Conservation (phyloP, 2,797 vertebrate genomes). For the Pangasius sanitwongsei region DNA sequence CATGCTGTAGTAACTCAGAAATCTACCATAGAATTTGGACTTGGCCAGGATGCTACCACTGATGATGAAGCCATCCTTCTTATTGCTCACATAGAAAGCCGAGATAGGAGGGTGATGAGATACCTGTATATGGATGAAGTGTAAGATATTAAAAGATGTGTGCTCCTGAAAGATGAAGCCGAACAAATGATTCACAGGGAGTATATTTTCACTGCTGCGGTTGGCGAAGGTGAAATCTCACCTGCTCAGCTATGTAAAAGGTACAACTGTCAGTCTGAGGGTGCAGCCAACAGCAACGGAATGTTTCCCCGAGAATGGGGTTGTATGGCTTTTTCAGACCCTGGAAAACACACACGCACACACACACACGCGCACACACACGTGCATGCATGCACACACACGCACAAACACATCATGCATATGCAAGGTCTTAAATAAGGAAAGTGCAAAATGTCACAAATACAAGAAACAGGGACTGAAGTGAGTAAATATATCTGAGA, state of each 20-base stretch:
- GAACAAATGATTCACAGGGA: not conserved
- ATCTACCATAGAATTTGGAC: constrained; percentile 93
- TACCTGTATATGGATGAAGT: constrained; percentile 74
- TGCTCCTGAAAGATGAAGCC: not conserved
- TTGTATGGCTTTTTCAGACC: constrained; percentile 98
- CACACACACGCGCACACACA: not conserved
- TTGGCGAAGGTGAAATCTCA: constrained; percentile 51
- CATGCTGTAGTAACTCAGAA: not conserved
- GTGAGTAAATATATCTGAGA: not conserved
- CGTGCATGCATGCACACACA: not conserved
- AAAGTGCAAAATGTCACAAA: not conserved
- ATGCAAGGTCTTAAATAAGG: not conserved
- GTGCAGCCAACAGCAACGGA: constrained; percentile 96
- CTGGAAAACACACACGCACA: constrained; percentile 66
- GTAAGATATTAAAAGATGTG: not conserved
- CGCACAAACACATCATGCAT: not conserved
- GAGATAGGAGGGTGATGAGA: constrained; percentile 96
- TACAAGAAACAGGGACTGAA: not conserved
- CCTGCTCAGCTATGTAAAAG: constrained; percentile 97
- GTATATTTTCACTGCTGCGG: not conserved
- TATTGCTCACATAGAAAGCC: constrained; percentile 94
- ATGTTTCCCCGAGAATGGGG: constrained; percentile 92
- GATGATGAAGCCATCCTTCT: constrained; percentile 92
- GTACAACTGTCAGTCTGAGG: constrained; percentile 91
- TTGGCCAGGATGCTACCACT: constrained; percentile 91